These are phyloP conservation scores for Choreutis nemorana DNA, from an alignment of 2,888 invertebrate species.

Conservation along the genomic window DNA sequence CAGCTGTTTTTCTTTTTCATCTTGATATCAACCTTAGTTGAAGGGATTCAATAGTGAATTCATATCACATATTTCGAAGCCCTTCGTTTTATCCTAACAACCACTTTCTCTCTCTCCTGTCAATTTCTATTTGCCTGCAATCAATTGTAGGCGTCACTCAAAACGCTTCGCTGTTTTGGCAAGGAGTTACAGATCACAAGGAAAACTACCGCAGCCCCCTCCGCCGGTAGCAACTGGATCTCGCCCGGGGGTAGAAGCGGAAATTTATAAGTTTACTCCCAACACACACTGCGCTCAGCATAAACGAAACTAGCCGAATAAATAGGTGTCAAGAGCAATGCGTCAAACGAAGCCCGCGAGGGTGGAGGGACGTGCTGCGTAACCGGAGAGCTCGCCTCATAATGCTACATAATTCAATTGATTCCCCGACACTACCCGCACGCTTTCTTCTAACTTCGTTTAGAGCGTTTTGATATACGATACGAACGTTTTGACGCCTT, in stretches of 20 bases:
- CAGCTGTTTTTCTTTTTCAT: too few relatives aligned
- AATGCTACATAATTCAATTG: constrained; percentile 65
- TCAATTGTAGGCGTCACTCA: constrained; percentile 38
- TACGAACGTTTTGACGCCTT: constrained; percentile 53
- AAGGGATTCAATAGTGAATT: constrained; percentile 52
- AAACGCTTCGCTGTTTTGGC: constrained; percentile 27
- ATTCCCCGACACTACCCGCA: constrained; percentile 63
- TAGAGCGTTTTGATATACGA: constrained; percentile 63
- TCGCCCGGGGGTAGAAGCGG: constrained; percentile 16
- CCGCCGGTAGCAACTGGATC: constrained; percentile 11
- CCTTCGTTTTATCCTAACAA: constrained; percentile 47
- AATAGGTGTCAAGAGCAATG: constrained; percentile 58
- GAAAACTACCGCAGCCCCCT: constrained; percentile 17
- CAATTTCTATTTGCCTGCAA: constrained; percentile 60
- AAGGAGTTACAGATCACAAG: constrained; percentile 11
- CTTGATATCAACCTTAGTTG: too few relatives aligned
- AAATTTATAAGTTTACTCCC: constrained; percentile 10
- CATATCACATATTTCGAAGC: constrained; percentile 43
- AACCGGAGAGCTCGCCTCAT: constrained; percentile 55
- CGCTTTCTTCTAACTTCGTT: constrained; percentile 61
- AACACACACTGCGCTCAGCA: constrained; percentile 18
- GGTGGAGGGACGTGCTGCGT: constrained; percentile 48
- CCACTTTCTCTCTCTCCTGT: constrained; percentile 50
- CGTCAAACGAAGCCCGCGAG: constrained; percentile 35
- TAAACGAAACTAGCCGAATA: constrained; percentile 43